A percentile compares a stretch with the other conserved stretches of the same genome.
Evolutionary conservation across 2,888 invertebrate genomes (phyloP).

Genomic region (Drosophila robusta): DNA sequence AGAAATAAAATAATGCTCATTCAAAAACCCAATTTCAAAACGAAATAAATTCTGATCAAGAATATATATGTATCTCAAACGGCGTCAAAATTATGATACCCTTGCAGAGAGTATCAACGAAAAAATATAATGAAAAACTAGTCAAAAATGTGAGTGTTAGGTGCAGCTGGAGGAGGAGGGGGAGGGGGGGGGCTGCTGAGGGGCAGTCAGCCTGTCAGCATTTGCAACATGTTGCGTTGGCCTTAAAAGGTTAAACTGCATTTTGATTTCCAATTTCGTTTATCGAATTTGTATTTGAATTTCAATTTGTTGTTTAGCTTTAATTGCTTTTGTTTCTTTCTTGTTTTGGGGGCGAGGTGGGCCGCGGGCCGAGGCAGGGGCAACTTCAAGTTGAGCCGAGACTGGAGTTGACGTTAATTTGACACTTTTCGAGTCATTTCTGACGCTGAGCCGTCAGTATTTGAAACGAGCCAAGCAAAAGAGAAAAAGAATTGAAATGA

Average conservation of each 20-base stretch:
- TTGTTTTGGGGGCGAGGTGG: constrained; percentile 17
- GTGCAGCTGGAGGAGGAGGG: background rate
- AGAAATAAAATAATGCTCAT: too few relatives aligned
- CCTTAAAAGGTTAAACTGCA: constrained; percentile 77
- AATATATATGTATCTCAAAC: too few relatives aligned
- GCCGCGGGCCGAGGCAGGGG: background rate
- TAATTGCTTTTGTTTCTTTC: constrained; percentile 38
- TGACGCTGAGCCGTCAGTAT: constrained; percentile 47
- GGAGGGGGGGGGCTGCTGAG: background rate
- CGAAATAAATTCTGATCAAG: too few relatives aligned
- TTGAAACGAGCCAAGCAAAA: background rate
- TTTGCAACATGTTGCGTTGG: constrained; percentile 61
- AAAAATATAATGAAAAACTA: background rate
- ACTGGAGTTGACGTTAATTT: constrained; percentile 75
- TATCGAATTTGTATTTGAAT: constrained; percentile 46
- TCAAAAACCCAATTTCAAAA: too few relatives aligned
- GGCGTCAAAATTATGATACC: too few relatives aligned
- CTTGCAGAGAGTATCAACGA: background rate
- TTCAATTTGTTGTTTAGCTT: constrained; percentile 54
- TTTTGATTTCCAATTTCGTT: constrained; percentile 53
- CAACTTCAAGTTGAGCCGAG: constrained; percentile 26
- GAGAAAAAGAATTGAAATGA: constrained; percentile 25
- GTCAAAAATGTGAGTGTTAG: constrained; percentile 1
- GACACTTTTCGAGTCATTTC: constrained; percentile 65
- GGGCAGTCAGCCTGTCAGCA: constrained; percentile 37